Evolutionary conservation across 2,888 invertebrate genomes (phyloP).

Genomic region (Prosapia bicincta): DNA sequence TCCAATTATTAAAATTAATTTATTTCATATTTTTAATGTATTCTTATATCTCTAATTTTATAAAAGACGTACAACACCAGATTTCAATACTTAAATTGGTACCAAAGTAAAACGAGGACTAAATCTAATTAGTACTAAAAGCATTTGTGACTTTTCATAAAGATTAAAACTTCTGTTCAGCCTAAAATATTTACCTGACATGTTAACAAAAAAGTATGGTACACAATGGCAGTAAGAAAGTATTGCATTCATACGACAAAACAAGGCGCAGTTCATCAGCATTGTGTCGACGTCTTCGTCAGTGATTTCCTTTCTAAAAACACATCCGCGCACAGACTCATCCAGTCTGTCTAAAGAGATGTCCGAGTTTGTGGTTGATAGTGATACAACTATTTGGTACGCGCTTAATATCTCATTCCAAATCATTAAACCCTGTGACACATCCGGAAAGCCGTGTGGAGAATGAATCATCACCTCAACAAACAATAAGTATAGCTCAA

Average conservation of each 20-base stretch:
- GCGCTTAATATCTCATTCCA: not conserved
- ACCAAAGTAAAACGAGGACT: too few species aligned
- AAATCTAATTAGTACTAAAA: too few species aligned
- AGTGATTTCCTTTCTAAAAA: not conserved
- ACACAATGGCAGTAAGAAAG: not conserved
- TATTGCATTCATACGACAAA: not conserved
- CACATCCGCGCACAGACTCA: conserved; percentile 1
- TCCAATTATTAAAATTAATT: too few species aligned
- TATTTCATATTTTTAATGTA: too few species aligned
- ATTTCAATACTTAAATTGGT: too few species aligned
- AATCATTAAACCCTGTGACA: not conserved
- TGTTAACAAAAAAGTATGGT: not conserved
- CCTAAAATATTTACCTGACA: not conserved
- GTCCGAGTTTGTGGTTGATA: not conserved
- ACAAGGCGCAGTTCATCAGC: not conserved
- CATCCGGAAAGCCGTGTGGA: not conserved
- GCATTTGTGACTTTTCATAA: too few species aligned
- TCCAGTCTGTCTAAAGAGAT: not conserved
- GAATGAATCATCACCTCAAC: not conserved
- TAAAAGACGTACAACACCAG: too few species aligned
- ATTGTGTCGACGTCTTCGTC: not conserved
- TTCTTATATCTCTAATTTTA: too few species aligned
- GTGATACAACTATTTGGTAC: not conserved
- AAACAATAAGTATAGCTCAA: too few species aligned
- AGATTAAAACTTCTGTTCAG: too few species aligned